Conservation (phyloP, 2,113 vertebrate genomes). For the Numenius arquata region DNA sequence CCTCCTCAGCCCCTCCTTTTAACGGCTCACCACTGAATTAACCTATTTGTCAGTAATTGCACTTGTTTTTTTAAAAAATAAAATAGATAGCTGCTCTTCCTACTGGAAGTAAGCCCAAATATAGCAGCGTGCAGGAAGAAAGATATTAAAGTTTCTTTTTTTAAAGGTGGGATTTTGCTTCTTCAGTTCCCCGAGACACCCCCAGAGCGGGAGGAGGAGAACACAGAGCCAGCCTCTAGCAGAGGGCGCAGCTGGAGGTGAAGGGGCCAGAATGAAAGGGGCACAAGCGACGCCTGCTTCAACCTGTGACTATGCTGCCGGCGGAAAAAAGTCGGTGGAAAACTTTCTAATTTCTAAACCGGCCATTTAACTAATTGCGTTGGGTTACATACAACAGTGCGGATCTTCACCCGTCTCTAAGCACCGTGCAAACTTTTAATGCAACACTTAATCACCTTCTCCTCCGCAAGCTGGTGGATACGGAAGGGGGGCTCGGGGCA, state of each 20-base stretch:
- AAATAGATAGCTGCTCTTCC: neutral
- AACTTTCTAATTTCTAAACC: neutral
- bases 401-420: neutral
- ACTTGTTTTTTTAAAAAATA: neutral
- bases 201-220: neutral
- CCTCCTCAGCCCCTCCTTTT: neutral
- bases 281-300: neutral
- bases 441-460: neutral
- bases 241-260: neutral
- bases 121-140: neutral
- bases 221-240: neutral
- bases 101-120: neutral
- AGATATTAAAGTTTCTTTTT: neutral
- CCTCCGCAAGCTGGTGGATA: neutral
- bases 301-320: neutral
- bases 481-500: neutral
- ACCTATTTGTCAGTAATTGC: neutral
- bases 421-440: neutral
- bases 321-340: neutral
- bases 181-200: neutral
- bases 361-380: neutral
- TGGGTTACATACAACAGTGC: neutral
- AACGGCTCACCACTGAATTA: neutral
- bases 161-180: neutral
- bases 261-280: neutral